phyloP scores from a whole-genome alignment of 2,888 invertebrate species.

The Thereva unica region DNA sequence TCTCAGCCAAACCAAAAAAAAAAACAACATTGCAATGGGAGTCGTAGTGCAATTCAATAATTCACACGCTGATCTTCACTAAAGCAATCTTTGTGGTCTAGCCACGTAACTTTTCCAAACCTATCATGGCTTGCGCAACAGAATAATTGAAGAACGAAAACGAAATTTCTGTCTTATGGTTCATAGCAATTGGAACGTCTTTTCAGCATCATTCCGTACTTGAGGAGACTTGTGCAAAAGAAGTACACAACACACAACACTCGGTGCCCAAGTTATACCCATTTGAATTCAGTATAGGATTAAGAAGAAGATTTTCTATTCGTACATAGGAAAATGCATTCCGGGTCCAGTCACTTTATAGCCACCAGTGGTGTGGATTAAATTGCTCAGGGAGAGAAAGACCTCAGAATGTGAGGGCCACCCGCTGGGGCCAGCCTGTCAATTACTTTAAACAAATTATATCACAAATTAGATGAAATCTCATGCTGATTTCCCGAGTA shows the following conservation, averaged over 20 bases:
- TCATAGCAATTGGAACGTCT: constrained; percentile 34
- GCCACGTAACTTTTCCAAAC: constrained; percentile 27
- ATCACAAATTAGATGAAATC: constrained; percentile 50
- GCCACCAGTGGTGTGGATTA: constrained; percentile 41
- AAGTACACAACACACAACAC: no score
- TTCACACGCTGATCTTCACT: constrained; percentile 36
- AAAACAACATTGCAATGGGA: constrained; percentile 27
- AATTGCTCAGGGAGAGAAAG: constrained; percentile 38
- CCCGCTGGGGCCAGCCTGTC: constrained; percentile 48
- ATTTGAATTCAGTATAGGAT: constrained; percentile 29
- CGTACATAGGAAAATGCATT: constrained; percentile 17
- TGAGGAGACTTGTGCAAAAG: background rate
- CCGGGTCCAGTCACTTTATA: constrained; percentile 31
- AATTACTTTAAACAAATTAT: constrained; percentile 50
- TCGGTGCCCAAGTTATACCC: constrained; percentile 7
- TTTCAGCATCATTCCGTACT: constrained; percentile 8
- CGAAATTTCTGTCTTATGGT: constrained; percentile 36
- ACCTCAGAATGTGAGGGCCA: constrained; percentile 41
- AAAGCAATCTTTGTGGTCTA: constrained; percentile 5
- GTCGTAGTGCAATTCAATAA: constrained; percentile 39
- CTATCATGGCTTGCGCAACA: constrained; percentile 33
- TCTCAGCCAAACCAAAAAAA: constrained; percentile 24
- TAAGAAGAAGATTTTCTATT: constrained; percentile 15
- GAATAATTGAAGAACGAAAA: constrained; percentile 36
- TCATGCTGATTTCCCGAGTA: constrained; percentile 45